Conservation (phyloP, 2,113 vertebrate genomes). For the Dolichotis patagonum region DNA sequence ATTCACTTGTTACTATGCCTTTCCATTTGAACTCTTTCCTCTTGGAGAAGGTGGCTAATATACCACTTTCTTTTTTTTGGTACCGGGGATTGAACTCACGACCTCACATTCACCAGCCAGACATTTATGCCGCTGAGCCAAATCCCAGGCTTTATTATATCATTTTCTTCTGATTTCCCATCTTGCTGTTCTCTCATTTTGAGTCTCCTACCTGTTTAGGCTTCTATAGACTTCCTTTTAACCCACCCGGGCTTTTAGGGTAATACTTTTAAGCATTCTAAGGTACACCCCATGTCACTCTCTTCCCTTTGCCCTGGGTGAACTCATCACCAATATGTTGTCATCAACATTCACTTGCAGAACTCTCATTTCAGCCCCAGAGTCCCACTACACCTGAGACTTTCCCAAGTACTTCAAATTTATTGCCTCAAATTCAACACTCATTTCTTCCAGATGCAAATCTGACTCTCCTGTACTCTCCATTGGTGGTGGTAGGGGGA, state of each 20-base stretch:
- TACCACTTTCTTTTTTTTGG: too few relatives aligned
- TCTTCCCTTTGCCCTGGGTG: neutral
- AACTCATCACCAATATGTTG: too few relatives aligned
- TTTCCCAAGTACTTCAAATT: neutral
- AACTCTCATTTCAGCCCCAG: neutral
- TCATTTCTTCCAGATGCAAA: neutral
- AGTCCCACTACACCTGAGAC: neutral
- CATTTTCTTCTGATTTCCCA: neutral
- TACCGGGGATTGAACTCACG: too few relatives aligned
- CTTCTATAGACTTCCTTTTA: neutral
- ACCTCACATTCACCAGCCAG: too few relatives aligned
- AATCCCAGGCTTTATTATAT: too few relatives aligned
- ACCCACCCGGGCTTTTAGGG: neutral
- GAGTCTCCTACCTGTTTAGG: neutral
- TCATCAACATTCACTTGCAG: too few relatives aligned
- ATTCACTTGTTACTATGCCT: neutral
- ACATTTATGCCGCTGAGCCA: too few relatives aligned
- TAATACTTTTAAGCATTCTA: neutral
- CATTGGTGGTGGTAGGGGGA: neutral
- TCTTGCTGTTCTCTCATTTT: neutral
- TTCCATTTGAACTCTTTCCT: neutral
- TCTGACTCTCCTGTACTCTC: neutral
- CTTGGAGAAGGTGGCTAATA: neutral
- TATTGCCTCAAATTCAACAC: neutral
- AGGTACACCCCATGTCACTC: neutral